Evolutionary conservation across 1,140 invertebrate genomes (phyloP).

Genomic region (Bombus consobrinus): DNA sequence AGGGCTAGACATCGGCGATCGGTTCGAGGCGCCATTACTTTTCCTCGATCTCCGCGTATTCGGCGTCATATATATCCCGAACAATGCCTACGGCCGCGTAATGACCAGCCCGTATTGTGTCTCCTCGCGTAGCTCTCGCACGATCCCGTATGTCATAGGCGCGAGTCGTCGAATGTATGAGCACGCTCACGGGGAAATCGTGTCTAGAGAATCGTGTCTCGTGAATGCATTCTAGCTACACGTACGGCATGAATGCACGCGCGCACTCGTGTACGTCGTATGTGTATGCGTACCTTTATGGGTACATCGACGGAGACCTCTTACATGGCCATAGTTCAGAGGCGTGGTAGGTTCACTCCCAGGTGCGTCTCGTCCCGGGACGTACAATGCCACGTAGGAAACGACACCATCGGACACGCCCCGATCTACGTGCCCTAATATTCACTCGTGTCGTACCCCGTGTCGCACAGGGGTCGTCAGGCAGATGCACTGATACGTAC

Average conservation of each 20-base stretch:
- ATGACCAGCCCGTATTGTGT: constrained; percentile 74
- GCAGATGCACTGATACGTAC: constrained; percentile 60
- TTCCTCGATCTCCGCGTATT: constrained; percentile 65
- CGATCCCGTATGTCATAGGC: constrained; percentile 64
- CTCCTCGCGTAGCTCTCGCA: constrained; percentile 48
- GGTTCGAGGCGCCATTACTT: constrained; percentile 69
- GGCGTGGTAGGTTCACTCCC: constrained; percentile 77
- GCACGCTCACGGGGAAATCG: constrained; percentile 38
- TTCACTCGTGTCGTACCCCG: constrained; percentile 50
- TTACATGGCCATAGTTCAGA: constrained; percentile 65
- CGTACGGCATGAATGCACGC: not conserved
- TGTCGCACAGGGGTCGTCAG: constrained; percentile 35
- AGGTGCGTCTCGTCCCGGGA: constrained; percentile 70
- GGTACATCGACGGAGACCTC: constrained; percentile 60
- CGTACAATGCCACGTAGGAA: constrained; percentile 67
- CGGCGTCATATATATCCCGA: constrained; percentile 59
- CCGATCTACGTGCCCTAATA: constrained; percentile 74
- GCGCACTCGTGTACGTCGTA: not conserved
- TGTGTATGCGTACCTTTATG: constrained; percentile 27
- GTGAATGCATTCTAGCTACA: constrained; percentile 17
- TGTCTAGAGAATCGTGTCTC: constrained; percentile 13
- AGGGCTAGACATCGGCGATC: constrained; percentile 31
- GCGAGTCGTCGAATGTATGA: constrained; percentile 42
- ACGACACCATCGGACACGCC: constrained; percentile 75
- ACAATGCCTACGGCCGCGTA: constrained; percentile 73